A percentile compares a stretch with the other conserved stretches of the same genome.
Evolutionary conservation across 2,113 vertebrate species (phyloP).

Genomic region (Harpagus bidentatus): DNA sequence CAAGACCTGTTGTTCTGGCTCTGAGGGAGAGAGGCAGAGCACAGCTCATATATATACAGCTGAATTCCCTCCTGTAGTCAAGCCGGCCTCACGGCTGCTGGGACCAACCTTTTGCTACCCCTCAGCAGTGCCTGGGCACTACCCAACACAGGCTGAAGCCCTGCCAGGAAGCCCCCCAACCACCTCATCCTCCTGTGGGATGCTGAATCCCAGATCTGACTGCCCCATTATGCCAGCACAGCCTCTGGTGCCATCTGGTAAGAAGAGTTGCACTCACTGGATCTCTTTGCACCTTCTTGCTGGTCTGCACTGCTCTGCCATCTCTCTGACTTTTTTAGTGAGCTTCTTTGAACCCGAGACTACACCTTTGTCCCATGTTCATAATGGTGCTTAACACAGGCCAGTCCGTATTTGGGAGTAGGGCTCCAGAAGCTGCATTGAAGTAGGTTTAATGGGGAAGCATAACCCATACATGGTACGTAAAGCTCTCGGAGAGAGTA

Average conservation of each 20-base stretch:
- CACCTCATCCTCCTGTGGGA: background rate
- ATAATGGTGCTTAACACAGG: background rate
- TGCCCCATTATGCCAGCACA: background rate
- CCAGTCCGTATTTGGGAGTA: background rate
- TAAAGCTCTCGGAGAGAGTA: background rate
- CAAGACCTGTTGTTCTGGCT: background rate
- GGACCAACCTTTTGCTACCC: background rate
- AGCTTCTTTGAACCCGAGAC: background rate
- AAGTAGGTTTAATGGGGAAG: background rate
- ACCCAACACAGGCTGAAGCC: background rate
- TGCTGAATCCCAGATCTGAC: background rate
- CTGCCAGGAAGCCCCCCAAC: background rate
- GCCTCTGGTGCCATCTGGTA: background rate
- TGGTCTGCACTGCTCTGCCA: background rate
- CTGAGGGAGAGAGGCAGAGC: background rate
- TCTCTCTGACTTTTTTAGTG: background rate
- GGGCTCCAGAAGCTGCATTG: background rate
- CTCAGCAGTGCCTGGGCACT: background rate
- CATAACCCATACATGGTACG: background rate
- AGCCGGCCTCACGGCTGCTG: background rate
- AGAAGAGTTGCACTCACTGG: background rate
- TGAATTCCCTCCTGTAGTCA: background rate
- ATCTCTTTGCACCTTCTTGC: background rate
- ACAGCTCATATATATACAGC: background rate
- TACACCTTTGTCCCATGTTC: background rate